Base-by-base conservation (phyloP, 2,797 vertebrate species). In the Lophius americanus region DNA sequence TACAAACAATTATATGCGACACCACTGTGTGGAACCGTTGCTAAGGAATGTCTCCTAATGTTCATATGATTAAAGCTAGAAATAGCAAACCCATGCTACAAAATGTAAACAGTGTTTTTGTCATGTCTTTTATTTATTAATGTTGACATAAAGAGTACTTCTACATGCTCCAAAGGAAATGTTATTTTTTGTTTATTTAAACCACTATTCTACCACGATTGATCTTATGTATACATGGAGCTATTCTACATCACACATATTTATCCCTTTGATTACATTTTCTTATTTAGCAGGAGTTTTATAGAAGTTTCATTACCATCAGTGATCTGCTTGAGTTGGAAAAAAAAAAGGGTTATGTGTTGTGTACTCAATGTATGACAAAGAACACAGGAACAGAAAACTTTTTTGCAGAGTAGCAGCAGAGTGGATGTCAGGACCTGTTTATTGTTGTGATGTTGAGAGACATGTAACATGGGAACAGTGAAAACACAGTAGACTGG, bases 11-110 rank as follows among this genome's bases (percentile, higher is more conserved):
- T 36, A 81, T 77, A 63, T 60, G 44, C 68, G 79, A 82, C 77
- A 71, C 80, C 79, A 82, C 82, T 70, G 78, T 91, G 91, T 94
- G 92, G 89, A 91, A 91, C 91, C 68, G 23, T 91, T 88, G 87
- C 88, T 90, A 91, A 91, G 75, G 90, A 89, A 81, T 76, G 76
- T 78, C 83, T 91, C 83, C 88, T 90, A 91, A 92, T 89, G 56
- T 88, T 89, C 88, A 85, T 78, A 83, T 74, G 68, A 92, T 91
- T 91, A 89, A 93, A 93, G 68, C 6, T 85, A 78, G 67, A 85
- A 61, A 84, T 79, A 68, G 64, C 53, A 74, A 84, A 87, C 50
- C 52, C 2, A 62, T 23, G 49, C 49, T 61, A 23, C 46, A 64
- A 67, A 56, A 63, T 52, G 54, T 35, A 68, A 53, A 59, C 11